phyloP scores from a whole-genome alignment of 2,888 invertebrate species.

The Lasioglossum leucozonium region DNA sequence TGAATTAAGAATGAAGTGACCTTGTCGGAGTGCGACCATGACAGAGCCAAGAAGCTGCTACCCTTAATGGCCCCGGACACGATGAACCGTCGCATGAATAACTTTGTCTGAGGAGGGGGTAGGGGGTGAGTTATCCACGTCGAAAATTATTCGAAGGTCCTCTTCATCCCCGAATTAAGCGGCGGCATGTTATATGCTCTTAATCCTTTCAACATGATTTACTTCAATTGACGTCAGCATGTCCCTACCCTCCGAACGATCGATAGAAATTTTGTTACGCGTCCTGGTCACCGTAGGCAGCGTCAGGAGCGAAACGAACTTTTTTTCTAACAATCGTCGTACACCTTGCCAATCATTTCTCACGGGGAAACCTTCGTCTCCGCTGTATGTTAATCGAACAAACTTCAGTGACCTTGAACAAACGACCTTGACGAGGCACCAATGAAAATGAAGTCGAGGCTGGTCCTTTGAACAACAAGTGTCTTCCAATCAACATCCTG shows the following conservation, averaged over 20 bases:
- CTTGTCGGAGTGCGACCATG: neutral
- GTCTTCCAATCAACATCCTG: slow-evolving; percentile 17
- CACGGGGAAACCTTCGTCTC: neutral
- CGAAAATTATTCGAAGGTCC: slow-evolving; percentile 13
- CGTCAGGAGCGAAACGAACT: too few species aligned
- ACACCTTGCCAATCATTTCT: neutral
- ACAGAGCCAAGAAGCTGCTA: neutral
- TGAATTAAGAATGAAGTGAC: neutral
- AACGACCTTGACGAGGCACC: neutral
- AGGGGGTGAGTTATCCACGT: neutral
- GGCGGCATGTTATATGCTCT: slow-evolving; percentile 9
- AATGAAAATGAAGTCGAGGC: neutral
- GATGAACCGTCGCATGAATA: neutral
- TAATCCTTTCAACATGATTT: slow-evolving; percentile 44
- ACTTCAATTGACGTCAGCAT: slow-evolving; percentile 35
- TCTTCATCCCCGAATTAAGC: slow-evolving; percentile 16
- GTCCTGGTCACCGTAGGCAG: neutral
- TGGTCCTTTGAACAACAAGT: slow-evolving; percentile 25
- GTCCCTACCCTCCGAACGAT: slow-evolving; percentile 23
- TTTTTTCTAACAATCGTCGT: neutral
- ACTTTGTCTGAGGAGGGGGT: neutral
- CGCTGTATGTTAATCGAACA: neutral
- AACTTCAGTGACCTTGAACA: slow-evolving; percentile 27
- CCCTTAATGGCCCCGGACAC: neutral
- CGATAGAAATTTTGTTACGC: slow-evolving; percentile 37